Evolutionary conservation across 92 coral and sea anemone species (phyloP), one percentile per base, ranked within the genome.

Genomic region (Epizoanthus fatuus): DNA sequence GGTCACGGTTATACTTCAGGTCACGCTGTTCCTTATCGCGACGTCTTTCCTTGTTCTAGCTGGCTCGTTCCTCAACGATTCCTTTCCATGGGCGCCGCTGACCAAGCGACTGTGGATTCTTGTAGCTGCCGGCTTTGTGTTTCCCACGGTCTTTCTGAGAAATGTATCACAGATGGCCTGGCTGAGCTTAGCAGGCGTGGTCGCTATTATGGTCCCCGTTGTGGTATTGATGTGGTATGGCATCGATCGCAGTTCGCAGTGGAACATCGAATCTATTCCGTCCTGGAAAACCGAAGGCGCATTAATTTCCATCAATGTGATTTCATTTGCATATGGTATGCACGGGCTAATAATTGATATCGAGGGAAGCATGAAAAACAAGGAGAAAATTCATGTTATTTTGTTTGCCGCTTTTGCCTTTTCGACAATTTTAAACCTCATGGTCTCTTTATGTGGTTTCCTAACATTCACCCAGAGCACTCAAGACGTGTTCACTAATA

Each of bases 111-210:
- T 60, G 15, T 77, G 82, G 82, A 77, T 69, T 11, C 57, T 60
- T 17, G 14, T 77, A 77, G 82, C 82, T 12, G 82, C 69, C 10
- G 82, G 53, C 5, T 32, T 77, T 9, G 71, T 77, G 13, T 14
- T 62, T 1, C 82, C 82, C 62, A 77, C 82, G 12, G 4, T 77
- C 5, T 77, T 77, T 39, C 12, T 77, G 42, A 77, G 35, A 51
- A 77, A 77, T 20, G 25, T 77, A 59, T 38, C 82, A 7, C 82
- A 77, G 53, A 60, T 77, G 20, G 82, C 69, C 9, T 77, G 70
- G 82, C 40, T 62, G 68, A 77, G 82, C 63, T 38, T 42, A 39
- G 44, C 63, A 0, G 82, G 56, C 2, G 70, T 77, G 25, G 3
- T 77, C 55, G 82, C 71, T 17, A 77, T 40, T 62, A 7, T 22